Evolutionary conservation across 2,113 vertebrate species (phyloP).

Genomic region (Argyrosomus japonicus): DNA sequence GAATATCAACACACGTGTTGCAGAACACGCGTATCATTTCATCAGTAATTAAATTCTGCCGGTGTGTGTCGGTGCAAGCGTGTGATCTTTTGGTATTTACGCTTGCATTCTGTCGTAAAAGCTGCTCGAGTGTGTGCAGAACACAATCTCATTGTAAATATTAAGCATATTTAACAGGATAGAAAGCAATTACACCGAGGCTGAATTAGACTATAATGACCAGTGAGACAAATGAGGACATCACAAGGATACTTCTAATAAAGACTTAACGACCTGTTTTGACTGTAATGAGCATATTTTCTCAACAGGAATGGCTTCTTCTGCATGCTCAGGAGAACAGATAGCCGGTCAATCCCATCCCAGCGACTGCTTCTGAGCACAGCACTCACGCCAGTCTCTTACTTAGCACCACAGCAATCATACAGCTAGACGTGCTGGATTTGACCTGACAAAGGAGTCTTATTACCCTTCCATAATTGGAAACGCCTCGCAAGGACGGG

Average conservation of each 20-base stretch:
- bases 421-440: slow-evolving; percentile 47
- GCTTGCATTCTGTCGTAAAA: slow-evolving; percentile 43
- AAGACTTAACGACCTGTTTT: slow-evolving; percentile 68
- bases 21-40: not conserved
- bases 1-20: not conserved
- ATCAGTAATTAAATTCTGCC: slow-evolving; percentile 38
- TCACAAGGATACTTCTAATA: slow-evolving; percentile 65
- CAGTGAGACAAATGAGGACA: slow-evolving; percentile 59
- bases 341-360: slow-evolving; percentile 32
- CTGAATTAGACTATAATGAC: slow-evolving; percentile 55
- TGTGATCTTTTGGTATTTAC: slow-evolving; percentile 43
- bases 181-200: slow-evolving; percentile 57
- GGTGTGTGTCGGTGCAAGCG: not conserved
- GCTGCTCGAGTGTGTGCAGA: slow-evolving; percentile 26
- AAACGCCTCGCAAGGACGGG: slow-evolving; percentile 69
- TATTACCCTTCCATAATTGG: slow-evolving; percentile 82
- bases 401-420: slow-evolving; percentile 61
- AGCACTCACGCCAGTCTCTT: slow-evolving; percentile 46
- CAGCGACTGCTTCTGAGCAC: slow-evolving; percentile 22
- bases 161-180: slow-evolving; percentile 59
- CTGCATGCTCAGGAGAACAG: not conserved
- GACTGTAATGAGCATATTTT: slow-evolving; percentile 54
- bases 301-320: slow-evolving; percentile 44
- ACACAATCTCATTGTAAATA: slow-evolving; percentile 62
- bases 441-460: slow-evolving; percentile 79